Evolutionary conservation across 2,113 vertebrate species (phyloP), one percentile per base, ranked within the genome.

Genomic region (Tragelaphus strepsiceros): DNA sequence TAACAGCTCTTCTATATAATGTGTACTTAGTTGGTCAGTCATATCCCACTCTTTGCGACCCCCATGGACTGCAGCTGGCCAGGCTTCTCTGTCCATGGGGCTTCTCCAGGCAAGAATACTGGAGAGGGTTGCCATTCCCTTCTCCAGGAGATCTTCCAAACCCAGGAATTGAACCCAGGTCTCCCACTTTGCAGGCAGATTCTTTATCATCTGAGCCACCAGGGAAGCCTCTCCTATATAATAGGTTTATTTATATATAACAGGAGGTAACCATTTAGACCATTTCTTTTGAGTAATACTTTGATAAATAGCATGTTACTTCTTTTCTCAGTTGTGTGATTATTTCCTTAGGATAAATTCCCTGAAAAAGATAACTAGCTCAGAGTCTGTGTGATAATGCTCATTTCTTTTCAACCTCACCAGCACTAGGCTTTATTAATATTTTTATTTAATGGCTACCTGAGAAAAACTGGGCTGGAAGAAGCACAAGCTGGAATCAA

Each of bases 321-420:
- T 83, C 43, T 90, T 94, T 82, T 91, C 46, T 28, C 32, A 88
- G 12, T 54, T 94, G 19, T 92, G 53, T 93, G 67, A 84, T 90
- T 82, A 59, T 96, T 96, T 96, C 56, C 12, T 87, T 87, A 51
- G 12, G 54, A 49, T 94, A 94, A 89, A 74, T 95, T 89, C 21
- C 30, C 67, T 92, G 35, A 62, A 83, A 62, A 92, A 93, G 59
- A 78, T 71, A 71, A 61, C 28, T 97, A n/a, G 21, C 2, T 78
- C 7, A 53, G n/a, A 85, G 12, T 74, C 51, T 71, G 0, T 95
- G 9, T 92, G 74, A 35, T 71, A 51, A 49, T 74, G 21, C 54
- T 93, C 15, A 81, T 82, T 94, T 93, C 49, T 87, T 71, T 89
- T 59, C 24, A 89, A 32, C 32, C 3, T 96, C 10, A 58, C 26